These are phyloP conservation scores for Platyrinchus mystaceus DNA, from an alignment of 2,797 vertebrate species.

Conservation along the genomic window DNA sequence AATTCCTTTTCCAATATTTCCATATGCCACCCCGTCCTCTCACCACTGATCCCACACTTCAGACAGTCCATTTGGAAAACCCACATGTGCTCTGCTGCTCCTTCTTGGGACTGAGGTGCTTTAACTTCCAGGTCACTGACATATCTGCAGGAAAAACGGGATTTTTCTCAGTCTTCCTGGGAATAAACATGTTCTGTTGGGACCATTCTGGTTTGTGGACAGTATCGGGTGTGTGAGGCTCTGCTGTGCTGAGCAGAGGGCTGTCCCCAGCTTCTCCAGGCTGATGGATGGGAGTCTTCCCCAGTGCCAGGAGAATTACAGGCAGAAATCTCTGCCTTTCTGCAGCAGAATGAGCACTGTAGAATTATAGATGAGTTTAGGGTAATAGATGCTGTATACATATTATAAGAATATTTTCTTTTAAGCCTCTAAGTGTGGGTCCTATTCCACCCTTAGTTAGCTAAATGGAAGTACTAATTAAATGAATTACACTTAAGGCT, in stretches of 20 bases:
- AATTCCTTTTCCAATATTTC: not conserved
- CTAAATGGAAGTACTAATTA: not conserved
- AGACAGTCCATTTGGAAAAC: not conserved
- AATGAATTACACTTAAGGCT: not conserved
- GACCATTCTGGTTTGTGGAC: not conserved
- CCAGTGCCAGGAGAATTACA: accelerated
- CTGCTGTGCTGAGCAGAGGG: not conserved
- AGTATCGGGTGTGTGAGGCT: not conserved
- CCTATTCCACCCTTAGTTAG: not conserved
- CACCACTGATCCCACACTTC: accelerated
- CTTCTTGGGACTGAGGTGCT: not conserved
- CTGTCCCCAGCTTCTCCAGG: not conserved
- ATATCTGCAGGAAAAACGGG: not conserved
- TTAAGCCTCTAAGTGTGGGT: not conserved
- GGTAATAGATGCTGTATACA: accelerated
- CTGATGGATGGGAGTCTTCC: not conserved
- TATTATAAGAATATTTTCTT: not conserved
- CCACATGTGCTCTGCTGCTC: not conserved
- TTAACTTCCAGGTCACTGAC: not conserved
- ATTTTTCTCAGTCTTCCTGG: not conserved
- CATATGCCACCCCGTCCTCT: not conserved
- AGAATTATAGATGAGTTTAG: not conserved
- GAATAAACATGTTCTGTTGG: not conserved
- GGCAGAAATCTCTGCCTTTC: no score
- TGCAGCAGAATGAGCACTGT: not conserved